Evolutionary conservation across 2,888 invertebrate genomes (phyloP).

Genomic region (Heteropelma amictum): DNA sequence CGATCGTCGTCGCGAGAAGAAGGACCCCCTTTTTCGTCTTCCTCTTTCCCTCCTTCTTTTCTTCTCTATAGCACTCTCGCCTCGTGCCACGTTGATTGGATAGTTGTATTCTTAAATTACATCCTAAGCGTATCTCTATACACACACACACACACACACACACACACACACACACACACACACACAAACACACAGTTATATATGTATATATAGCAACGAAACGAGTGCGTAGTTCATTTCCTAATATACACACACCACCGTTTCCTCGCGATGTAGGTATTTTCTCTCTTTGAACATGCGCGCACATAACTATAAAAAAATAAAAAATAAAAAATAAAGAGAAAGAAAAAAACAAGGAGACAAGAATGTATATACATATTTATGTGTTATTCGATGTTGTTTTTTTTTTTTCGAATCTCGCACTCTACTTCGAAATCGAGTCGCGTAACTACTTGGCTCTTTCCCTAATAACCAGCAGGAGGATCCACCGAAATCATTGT

Average conservation of each 20-base stretch:
- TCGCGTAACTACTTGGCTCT: conserved; percentile 35
- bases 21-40: conserved; percentile 38
- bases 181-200: too few relatives aligned
- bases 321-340: background rate
- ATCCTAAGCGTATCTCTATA: conserved; percentile 65
- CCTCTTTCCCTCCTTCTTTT: too few relatives aligned
- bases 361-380: background rate
- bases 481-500: conserved; percentile 38
- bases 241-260: conserved; percentile 34
- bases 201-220: too few relatives aligned
- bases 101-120: conserved; percentile 69
- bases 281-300: conserved; percentile 29
- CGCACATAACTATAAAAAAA: conserved; percentile 10
- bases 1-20: conserved; percentile 21
- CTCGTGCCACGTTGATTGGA: conserved; percentile 64
- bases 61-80: conserved; percentile 29
- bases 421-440: conserved; percentile 3
- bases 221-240: background rate
- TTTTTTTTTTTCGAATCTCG: conserved; percentile 33
- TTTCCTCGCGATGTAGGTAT: conserved; percentile 25
- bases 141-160: background rate
- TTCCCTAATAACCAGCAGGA: conserved; percentile 38
- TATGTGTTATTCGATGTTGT: background rate
- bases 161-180: too few relatives aligned
- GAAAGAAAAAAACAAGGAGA: background rate